Evolutionary conservation across 2,888 invertebrate genomes (phyloP), one percentile per base, ranked within the genome.

Genomic region (Orthonevra nobilis): DNA sequence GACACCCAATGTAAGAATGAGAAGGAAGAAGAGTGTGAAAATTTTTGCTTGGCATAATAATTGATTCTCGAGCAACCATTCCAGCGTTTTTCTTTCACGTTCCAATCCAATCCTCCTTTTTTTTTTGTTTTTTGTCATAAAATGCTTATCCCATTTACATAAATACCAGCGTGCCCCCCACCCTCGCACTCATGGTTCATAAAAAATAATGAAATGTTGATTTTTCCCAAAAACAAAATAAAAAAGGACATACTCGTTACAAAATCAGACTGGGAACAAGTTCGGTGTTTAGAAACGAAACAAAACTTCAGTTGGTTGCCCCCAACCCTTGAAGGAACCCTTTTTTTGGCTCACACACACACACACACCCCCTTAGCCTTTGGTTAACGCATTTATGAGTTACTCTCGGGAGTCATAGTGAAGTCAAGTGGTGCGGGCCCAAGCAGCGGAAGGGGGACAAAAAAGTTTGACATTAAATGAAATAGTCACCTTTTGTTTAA

Each of bases 191-290:
- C 34, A 17, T 4, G 58, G 52, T 73, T 44, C 73, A 73, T 73
- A 79, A 79, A 79, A 79, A 73, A 79, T 79, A 79, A 79, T 79
- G 79, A 79, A 79, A 73, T 79, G 79, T 79, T 79, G 79, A 73
- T 79, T 79, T 68, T 66, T 61, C 73, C 48, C 17, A 73, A 73
- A 79, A 73, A 54, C 40, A 61, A 56, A 56, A 60, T n/a, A n/a
- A n/a, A n/a, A n/a, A n/a, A n/a, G n/a, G n/a, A n/a, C n/a, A n/a
- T n/a, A n/a, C n/a, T n/a, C n/a, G n/a, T 48, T 58, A 60, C 60
- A 48, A 56, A 61, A 73, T 66, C 64, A 64, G 44, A 66, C 46
- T 58, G 48, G 19, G n/a, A 32, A 36, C 17, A 72, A 63, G 12
- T 63, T 70, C 38, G 14, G 46, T 40, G 30, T n/a, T n/a, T n/a